phyloP scores from a whole-genome alignment of 2,113 vertebrate species.

The Callopanchax toddi region DNA sequence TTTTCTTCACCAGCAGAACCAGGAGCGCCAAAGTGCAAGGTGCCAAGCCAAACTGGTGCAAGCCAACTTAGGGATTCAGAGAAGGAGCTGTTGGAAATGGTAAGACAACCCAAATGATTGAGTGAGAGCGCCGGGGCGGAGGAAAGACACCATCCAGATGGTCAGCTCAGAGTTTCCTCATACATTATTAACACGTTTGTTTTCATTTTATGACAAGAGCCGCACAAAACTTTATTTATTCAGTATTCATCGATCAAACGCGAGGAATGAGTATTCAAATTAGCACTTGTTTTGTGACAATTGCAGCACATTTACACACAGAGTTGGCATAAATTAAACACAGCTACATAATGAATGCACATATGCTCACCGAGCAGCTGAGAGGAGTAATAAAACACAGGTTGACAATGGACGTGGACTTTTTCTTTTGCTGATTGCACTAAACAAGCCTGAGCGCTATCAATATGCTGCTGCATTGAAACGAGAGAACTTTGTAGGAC shows the following conservation, averaged over 20 bases:
- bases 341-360: slow-evolving; percentile 52
- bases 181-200: slow-evolving; percentile 61
- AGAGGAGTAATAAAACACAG: slow-evolving; percentile 43
- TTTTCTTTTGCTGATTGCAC: slow-evolving; percentile 53
- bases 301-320: slow-evolving; percentile 42
- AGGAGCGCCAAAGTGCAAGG: slow-evolving; percentile 38
- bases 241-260: slow-evolving; percentile 37
- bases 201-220: slow-evolving; percentile 32
- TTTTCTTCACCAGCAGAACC: slow-evolving; percentile 57
- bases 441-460: slow-evolving; percentile 41
- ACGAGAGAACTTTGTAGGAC: slow-evolving; percentile 43
- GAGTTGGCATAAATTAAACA: slow-evolving; percentile 55
- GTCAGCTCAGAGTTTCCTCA: slow-evolving; percentile 64
- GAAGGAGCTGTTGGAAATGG: slow-evolving; percentile 54
- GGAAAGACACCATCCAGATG: slow-evolving; percentile 68
- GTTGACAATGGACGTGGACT: slow-evolving; percentile 44
- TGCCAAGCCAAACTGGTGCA: slow-evolving; percentile 60
- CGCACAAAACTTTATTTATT: slow-evolving; percentile 49
- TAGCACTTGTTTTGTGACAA: slow-evolving; percentile 41
- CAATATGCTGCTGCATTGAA: slow-evolving; percentile 33
- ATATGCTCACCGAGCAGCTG: slow-evolving; percentile 23
- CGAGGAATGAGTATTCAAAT: slow-evolving; percentile 20
- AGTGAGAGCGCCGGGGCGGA: slow-evolving; percentile 44
- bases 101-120: slow-evolving; percentile 50
- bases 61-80: slow-evolving; percentile 42